Conservation (phyloP, 2,113 vertebrate species). For the Bothrops jararaca region DNA sequence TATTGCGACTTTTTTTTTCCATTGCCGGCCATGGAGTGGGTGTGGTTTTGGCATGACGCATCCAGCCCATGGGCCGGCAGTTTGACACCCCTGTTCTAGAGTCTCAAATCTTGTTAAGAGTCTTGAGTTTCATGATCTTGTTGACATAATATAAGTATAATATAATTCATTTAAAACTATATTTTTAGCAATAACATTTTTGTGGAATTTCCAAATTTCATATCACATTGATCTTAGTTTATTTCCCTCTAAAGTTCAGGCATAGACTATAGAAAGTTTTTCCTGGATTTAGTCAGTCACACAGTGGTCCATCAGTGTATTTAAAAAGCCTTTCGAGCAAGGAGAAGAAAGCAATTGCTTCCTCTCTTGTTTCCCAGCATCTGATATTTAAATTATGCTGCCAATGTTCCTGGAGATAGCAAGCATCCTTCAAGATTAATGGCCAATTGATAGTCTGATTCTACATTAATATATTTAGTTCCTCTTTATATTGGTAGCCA, state of each 20-base stretch:
- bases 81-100: neutral
- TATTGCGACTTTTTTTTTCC: no score
- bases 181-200: neutral
- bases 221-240: neutral
- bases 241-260: neutral
- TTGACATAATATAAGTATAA: neutral
- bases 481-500: neutral
- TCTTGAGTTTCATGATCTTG: neutral
- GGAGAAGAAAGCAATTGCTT: no score
- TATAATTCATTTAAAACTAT: neutral
- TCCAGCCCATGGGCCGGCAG: no score
- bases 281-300: neutral
- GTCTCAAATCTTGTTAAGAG: neutral
- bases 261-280: neutral
- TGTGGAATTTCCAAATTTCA: neutral
- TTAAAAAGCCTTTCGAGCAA: no score
- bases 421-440: neutral
- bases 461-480: neutral
- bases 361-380: no score
- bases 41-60: no score
- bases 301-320: no score
- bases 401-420: neutral
- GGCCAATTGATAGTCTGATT: neutral
- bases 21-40: no score
- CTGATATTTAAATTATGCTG: neutral